A percentile compares a stretch with the other conserved stretches of the same genome.
These are phyloP conservation scores for Glandiceps talaboti DNA, from an alignment of 53 echinoderm and acorn worm genomes.

Conservation along the genomic window DNA sequence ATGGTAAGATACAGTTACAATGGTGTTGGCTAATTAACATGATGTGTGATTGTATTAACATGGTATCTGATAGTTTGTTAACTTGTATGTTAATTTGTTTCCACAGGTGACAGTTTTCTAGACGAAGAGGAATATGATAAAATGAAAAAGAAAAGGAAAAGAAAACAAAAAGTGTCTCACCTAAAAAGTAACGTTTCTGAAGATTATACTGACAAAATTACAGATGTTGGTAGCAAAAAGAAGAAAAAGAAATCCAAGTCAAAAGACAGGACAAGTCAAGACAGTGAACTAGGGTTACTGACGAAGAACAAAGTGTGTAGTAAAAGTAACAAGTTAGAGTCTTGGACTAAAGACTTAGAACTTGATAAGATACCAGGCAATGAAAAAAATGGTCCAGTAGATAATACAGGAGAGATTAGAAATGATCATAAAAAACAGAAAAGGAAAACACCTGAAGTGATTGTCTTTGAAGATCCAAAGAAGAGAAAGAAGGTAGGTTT, in stretches of 20 bases:
- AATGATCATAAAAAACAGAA: conserved; percentile 2
- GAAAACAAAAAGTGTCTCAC: background rate
- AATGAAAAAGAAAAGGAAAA: background rate
- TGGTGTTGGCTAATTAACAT: no score
- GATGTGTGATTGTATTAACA: no score
- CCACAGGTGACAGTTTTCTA: conserved; percentile 38
- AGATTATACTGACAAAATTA: no score
- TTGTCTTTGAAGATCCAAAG: conserved; percentile 60
- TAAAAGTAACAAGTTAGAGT: background rate
- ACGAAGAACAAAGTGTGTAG: no score
- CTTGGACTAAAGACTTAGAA: background rate
- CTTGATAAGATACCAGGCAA: background rate
- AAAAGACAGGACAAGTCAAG: conserved; percentile 9
- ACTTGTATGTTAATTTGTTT: no score
- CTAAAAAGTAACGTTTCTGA: conserved; percentile 1
- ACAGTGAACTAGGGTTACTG: no score
- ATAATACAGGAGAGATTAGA: conserved; percentile 6
- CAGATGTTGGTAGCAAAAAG: no score
- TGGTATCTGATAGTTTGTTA: no score
- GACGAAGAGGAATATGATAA: conserved; percentile 16
- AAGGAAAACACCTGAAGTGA: conserved; percentile 41
- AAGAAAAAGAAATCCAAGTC: conserved; percentile 19
- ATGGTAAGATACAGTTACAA: no score
- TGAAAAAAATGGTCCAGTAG: background rate
- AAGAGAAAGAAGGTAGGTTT: conserved; percentile 56